phyloP scores from a whole-genome alignment of 2,888 invertebrate species.

The Aphidius colemani region DNA sequence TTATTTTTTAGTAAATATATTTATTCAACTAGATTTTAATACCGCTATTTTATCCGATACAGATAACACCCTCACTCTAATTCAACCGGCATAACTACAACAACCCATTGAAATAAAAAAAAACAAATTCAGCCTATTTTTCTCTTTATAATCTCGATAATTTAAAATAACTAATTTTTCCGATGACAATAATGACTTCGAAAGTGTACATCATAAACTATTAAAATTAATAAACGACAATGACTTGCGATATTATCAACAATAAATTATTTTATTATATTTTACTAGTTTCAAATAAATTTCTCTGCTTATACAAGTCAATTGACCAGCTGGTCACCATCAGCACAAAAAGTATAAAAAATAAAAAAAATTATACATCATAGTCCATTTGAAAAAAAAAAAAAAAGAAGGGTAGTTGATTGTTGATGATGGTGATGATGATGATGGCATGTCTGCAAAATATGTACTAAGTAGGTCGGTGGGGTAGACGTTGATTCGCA shows the following conservation, averaged over 20 bases:
- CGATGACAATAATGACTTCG: too few relatives aligned
- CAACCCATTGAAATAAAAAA: too few relatives aligned
- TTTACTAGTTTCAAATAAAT: too few relatives aligned
- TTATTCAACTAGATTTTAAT: constrained; percentile 11
- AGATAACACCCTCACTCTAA: constrained; percentile 26
- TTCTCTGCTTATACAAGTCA: too few relatives aligned
- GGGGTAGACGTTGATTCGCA: constrained; percentile 54
- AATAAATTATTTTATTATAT: too few relatives aligned
- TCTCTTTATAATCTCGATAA: too few relatives aligned
- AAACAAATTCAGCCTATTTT: too few relatives aligned
- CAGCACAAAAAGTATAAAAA: not conserved
- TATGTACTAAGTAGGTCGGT: constrained; percentile 48
- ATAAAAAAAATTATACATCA: not conserved
- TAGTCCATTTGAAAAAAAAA: not conserved
- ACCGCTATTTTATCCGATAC: constrained; percentile 17
- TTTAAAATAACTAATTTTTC: too few relatives aligned
- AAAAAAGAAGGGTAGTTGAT: not conserved
- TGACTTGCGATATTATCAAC: too few relatives aligned
- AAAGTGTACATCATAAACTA: too few relatives aligned
- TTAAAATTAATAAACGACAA: too few relatives aligned
- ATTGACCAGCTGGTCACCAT: not conserved
- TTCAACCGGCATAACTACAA: constrained; percentile 1
- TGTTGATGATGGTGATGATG: not conserved
- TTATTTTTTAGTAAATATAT: constrained; percentile 3
- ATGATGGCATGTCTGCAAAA: constrained; percentile 22